These are phyloP conservation scores for Psophia crepitans DNA, from an alignment of 2,113 vertebrate genomes.

Conservation along the genomic window DNA sequence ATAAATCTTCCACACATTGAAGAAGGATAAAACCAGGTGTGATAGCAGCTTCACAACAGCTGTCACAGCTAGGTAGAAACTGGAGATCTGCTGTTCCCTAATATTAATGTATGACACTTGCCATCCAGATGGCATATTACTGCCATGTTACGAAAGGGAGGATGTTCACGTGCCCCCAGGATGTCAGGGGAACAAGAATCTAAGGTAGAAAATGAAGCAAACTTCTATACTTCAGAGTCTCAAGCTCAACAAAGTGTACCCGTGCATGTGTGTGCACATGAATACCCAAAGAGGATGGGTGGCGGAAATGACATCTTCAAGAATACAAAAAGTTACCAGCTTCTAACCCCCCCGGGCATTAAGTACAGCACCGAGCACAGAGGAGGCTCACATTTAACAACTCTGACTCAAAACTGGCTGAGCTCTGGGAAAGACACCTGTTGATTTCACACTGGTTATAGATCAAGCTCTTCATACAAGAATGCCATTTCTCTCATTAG, in stretches of 20 bases:
- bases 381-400: neutral
- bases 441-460: neutral
- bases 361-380: neutral
- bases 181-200: neutral
- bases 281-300: neutral
- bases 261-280: neutral
- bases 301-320: neutral
- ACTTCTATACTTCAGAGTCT: neutral
- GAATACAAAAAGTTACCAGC: neutral
- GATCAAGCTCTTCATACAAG: neutral
- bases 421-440: neutral
- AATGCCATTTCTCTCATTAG: neutral
- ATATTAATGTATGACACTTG: neutral
- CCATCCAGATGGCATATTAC: neutral
- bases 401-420: neutral
- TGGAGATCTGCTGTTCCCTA: neutral
- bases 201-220: neutral
- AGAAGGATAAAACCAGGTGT: neutral
- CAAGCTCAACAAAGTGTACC: neutral
- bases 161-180: neutral
- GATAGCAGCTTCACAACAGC: neutral
- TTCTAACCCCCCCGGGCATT: neutral
- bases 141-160: neutral
- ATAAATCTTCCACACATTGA: neutral
- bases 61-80: neutral